Evolutionary conservation across 2,797 vertebrate genomes (phyloP).

Genomic region (Pangasius larnaudii): DNA sequence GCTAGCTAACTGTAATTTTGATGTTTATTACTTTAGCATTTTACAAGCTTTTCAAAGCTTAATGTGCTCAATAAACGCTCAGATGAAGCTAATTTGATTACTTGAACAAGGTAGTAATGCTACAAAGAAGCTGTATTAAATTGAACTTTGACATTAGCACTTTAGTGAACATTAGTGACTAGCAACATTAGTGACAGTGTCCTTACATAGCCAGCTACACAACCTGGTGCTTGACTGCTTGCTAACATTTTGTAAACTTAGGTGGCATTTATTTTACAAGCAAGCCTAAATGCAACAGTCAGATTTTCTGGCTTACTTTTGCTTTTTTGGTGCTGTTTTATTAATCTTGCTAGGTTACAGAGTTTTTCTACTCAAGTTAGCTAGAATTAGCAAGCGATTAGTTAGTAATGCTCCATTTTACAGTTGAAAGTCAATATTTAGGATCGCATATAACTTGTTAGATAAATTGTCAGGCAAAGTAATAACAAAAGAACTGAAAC

Average conservation of each 20-base stretch:
- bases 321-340: not conserved
- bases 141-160: not conserved
- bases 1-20: not conserved
- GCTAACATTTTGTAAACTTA: not conserved
- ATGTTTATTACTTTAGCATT: not conserved
- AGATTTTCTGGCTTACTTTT: not conserved
- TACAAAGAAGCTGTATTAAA: not conserved
- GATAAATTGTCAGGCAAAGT: not conserved
- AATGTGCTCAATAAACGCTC: not conserved
- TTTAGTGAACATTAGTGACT: not conserved
- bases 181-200: not conserved
- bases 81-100: not conserved
- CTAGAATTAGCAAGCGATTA: not conserved
- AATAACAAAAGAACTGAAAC: not conserved
- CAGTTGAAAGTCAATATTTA: not conserved
- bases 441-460: too few species aligned
- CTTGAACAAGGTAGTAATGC: not conserved
- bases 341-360: not conserved
- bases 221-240: not conserved
- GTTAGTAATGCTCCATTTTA: not conserved
- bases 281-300: not conserved
- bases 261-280: not conserved
- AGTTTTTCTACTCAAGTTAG: not conserved
- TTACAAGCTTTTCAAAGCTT: not conserved
- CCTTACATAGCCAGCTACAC: not conserved